A percentile compares a stretch with the other conserved stretches of the same genome.
Conservation (phyloP, 2,797 vertebrate species). For the Kryptolebias ocellatus region DNA sequence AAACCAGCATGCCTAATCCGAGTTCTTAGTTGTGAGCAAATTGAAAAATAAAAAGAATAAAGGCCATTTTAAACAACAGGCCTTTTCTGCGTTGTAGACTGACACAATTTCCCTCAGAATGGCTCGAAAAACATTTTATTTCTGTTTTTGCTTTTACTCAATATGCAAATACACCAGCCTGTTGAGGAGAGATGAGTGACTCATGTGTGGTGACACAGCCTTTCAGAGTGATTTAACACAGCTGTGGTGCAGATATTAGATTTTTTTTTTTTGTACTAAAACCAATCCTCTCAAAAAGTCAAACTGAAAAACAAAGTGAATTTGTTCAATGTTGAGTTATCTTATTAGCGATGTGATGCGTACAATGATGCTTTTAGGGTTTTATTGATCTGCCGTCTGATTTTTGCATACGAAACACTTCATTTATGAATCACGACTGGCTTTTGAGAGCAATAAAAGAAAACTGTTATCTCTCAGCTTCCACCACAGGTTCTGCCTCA, state of each 20-base stretch:
- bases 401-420: background rate
- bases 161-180: constrained; percentile 49
- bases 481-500: constrained; percentile 34
- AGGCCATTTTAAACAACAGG: constrained; percentile 4
- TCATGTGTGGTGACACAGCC: constrained; percentile 41
- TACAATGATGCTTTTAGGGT: background rate
- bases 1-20: background rate
- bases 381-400: constrained; percentile 9
- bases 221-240: constrained; percentile 30
- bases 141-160: constrained; percentile 36
- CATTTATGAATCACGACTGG: constrained; percentile 3
- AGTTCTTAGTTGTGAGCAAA: background rate
- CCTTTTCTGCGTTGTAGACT: constrained; percentile 16
- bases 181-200: constrained; percentile 23
- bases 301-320: constrained; percentile 8
- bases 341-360: background rate
- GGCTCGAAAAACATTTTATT: constrained; percentile 38
- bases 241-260: constrained; percentile 3
- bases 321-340: background rate
- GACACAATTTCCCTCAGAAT: constrained; percentile 21
- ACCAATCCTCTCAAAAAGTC: constrained; percentile 22
- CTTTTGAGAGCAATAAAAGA: constrained; percentile 36
- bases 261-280: constrained; percentile 16
- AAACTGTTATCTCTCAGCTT: constrained; percentile 40
- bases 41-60: constrained; percentile 5